phyloP scores from a whole-genome alignment of 2,888 invertebrate genomes.

The Cheiracanthium punctorium region DNA sequence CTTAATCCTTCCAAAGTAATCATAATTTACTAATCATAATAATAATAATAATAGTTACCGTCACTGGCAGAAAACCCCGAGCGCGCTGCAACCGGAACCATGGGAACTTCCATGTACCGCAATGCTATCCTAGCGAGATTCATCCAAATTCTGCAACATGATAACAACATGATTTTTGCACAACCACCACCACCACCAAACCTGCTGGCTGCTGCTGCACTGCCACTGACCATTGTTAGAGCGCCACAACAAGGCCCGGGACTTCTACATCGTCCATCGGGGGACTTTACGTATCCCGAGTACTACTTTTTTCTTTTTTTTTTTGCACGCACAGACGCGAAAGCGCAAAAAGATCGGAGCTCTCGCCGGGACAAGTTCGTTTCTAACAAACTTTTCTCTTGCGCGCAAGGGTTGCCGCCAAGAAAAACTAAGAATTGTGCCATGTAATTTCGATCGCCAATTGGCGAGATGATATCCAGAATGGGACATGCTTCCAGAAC shows the following conservation, averaged over 20 bases:
- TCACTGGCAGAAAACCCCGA: neutral
- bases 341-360: neutral
- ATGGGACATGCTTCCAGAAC: neutral
- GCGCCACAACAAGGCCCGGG: neutral
- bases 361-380: too few species aligned
- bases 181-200: too few species aligned
- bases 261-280: neutral
- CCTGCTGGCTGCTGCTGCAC: too few species aligned
- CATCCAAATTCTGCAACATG: slow-evolving; percentile 12
- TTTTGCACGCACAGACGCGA: neutral
- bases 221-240: neutral
- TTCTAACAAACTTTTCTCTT: neutral
- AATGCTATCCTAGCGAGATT: neutral
- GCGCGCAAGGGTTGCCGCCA: neutral
- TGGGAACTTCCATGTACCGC: slow-evolving; percentile 18
- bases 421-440: neutral
- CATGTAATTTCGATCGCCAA: neutral
- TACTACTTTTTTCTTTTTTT: too few species aligned
- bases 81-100: slow-evolving; percentile 12
- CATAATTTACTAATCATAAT: too few species aligned
- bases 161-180: slow-evolving; percentile 12
- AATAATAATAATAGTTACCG: neutral
- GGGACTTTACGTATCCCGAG: neutral
- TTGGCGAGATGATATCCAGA: neutral
- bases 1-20: too few species aligned